Evolutionary conservation across 2,888 invertebrate species (phyloP), one percentile per base, ranked within the genome.

Genomic region (Rapana venosa): DNA sequence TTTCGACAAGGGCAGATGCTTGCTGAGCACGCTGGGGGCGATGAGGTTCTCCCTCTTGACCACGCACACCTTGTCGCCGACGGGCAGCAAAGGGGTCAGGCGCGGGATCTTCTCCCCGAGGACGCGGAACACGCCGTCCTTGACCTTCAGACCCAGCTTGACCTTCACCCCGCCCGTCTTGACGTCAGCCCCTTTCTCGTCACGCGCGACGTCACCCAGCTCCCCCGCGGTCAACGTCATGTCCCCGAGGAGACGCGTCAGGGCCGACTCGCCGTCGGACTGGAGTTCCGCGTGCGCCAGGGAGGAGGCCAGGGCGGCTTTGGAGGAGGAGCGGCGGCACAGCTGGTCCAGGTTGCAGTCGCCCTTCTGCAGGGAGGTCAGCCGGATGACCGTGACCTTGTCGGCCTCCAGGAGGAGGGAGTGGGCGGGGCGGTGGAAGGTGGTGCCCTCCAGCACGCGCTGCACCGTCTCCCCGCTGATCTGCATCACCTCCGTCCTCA

Each of bases 381-480:
- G 15, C 17, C 83, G 61, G 30, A 88, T 26, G 61, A 83, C 30
- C 13, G 88, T 83, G 81, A 83, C 81, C 88, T 88, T 88, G 83
- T 88, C 88, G 30, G 84, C 32, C 36, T 83, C 83, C n/a, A 70
- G 36, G 30, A 88, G 83, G 11, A 58, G 26, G 70, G 79, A 81
- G 88, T 83, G 88, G 61, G 61, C 17, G 58, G 81, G 66, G 61
- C 88, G 83, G 66, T 58, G 61, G 66, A 88, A 35, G 26, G 20
- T 1, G 88, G 66, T 66, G 58, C 81, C 35, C 56, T 88, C 88
- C 61, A 88, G 66, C 66, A 88, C 66, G 83, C 88, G 88, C 81
- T 81, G 83, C 22, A 88, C 30, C 8, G 35, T 32, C 35, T 58
- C 35, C 17, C 88, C 35, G 47, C 17, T 88, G 26, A 84, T n/a